Evolutionary conservation across 30 jellyfish, hydroid and myxozoan genomes (phyloP).

Genomic region (Aurelia aurita complex sp. Pacific): DNA sequence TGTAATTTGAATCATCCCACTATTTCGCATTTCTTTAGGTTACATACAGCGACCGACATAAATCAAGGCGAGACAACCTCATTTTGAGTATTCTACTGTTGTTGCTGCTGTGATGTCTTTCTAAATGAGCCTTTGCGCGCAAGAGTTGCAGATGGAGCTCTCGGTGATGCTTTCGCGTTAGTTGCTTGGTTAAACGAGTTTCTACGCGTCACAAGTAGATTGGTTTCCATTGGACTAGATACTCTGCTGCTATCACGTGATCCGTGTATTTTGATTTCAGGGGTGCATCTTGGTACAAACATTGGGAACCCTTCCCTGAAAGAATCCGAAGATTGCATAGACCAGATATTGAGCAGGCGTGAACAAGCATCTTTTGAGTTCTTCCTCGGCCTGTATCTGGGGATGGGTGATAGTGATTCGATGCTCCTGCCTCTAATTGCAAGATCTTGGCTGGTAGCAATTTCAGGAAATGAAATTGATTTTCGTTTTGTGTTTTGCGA

Average conservation of each 20-base stretch:
- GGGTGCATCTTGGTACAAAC: background rate
- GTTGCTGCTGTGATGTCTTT: no score
- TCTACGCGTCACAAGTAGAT: no score
- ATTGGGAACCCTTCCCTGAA: constrained; percentile 35
- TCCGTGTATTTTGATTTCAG: background rate
- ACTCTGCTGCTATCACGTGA: constrained; percentile 9
- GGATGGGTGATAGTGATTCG: background rate
- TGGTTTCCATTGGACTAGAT: background rate
- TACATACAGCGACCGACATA: no score
- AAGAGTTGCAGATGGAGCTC: no score
- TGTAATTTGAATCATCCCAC: no score
- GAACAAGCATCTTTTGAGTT: constrained; percentile 45
- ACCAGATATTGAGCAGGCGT: constrained; percentile 16
- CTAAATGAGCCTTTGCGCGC: no score
- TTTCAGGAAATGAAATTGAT: background rate
- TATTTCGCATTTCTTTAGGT: no score
- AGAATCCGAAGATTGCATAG: constrained; percentile 30
- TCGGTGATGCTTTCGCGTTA: no score
- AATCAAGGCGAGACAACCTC: no score
- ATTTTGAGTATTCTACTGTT: no score
- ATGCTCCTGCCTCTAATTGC: background rate
- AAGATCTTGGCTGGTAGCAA: background rate
- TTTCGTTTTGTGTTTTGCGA: background rate
- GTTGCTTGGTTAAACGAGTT: no score
- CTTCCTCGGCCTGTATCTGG: background rate